Evolutionary conservation across 2,113 vertebrate genomes (phyloP).

Genomic region (Empidonax alnorum): DNA sequence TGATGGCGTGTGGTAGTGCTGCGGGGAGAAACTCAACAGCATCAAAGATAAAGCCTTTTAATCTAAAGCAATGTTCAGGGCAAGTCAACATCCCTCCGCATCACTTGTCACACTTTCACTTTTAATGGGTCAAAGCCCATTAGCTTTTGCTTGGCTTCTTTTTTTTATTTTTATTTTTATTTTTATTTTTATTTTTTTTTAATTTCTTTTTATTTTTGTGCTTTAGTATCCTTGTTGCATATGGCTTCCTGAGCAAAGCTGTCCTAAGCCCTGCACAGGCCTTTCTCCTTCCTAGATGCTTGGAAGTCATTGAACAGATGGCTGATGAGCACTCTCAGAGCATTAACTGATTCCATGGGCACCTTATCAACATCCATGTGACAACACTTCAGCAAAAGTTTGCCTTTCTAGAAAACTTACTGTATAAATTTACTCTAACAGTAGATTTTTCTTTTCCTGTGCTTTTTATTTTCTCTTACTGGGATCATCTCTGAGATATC

Average conservation of each 20-base stretch:
- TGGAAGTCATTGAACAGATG: conserved; percentile 49
- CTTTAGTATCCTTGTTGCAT: conserved; percentile 1
- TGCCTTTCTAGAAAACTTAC: not conserved
- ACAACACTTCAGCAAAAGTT: not conserved
- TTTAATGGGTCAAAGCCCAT: not conserved
- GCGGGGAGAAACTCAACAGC: not conserved
- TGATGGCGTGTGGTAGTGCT: accelerated
- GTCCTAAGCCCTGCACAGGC: not conserved
- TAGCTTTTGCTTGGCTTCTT: not conserved
- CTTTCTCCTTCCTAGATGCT: not conserved
- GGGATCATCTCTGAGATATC: not conserved
- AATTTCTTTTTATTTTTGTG: not conserved
- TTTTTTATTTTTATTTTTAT: not conserved
- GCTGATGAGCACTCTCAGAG: conserved; percentile 8
- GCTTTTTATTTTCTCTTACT: not conserved
- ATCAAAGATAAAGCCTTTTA: not conserved
- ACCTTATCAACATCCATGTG: not conserved
- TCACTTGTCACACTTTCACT: not conserved
- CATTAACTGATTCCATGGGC: not conserved
- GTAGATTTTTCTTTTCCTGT: not conserved
- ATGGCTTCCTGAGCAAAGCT: not conserved
- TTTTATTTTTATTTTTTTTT: not conserved
- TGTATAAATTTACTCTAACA: not conserved
- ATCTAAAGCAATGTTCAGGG: not conserved
- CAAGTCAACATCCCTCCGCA: not conserved